phyloP scores from a whole-genome alignment of 2,797 vertebrate genomes.

The Masticophis lateralis region DNA sequence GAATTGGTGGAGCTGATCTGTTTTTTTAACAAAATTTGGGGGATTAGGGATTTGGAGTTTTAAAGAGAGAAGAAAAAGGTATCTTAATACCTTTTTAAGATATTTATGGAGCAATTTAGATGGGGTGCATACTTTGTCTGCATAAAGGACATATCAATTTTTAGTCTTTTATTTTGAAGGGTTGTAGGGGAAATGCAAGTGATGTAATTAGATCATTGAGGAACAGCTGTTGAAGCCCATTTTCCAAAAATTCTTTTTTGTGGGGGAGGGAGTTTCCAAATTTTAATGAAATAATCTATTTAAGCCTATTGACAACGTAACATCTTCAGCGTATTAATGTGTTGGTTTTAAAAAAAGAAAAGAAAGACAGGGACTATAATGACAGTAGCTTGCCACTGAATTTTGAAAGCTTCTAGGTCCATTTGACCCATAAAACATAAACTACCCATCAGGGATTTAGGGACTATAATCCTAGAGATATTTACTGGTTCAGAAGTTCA shows the following conservation, averaged over 20 bases:
- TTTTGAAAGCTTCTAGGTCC: background rate
- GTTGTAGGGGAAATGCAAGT: background rate
- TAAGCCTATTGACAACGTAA: background rate
- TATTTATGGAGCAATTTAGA: background rate
- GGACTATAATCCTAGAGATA: background rate
- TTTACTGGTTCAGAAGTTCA: background rate
- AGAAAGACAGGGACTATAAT: background rate
- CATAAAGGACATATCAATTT: background rate
- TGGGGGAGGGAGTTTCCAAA: background rate
- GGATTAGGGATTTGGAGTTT: background rate
- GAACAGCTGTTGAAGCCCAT: background rate
- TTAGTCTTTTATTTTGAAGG: background rate
- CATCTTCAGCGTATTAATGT: background rate
- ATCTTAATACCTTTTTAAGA: background rate
- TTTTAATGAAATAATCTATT: background rate
- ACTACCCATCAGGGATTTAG: background rate
- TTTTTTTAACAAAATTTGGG: background rate
- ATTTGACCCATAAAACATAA: background rate
- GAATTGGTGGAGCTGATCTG: background rate
- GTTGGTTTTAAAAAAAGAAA: background rate
- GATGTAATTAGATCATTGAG: background rate
- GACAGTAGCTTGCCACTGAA: background rate
- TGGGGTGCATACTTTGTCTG: background rate
- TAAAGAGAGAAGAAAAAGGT: background rate
- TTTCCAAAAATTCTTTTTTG: background rate